Conservation (phyloP, 2,888 invertebrate species). For the Ochropleura leucogaster region DNA sequence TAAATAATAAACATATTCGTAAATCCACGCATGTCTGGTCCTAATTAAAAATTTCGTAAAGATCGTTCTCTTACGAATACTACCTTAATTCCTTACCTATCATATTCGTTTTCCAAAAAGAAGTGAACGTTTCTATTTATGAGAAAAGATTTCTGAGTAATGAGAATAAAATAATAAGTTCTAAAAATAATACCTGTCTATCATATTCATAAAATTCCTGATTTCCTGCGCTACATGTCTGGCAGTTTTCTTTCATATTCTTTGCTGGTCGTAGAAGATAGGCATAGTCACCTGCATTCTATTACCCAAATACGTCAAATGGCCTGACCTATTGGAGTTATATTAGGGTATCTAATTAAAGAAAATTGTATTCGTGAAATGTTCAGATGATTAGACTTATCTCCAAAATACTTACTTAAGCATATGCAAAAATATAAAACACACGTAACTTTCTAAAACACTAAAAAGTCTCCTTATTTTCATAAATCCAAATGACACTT, state of each 20-base stretch:
- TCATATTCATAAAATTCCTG: not conserved
- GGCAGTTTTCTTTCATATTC: not conserved
- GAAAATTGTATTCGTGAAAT: not conserved
- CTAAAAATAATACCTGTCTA: too few relatives aligned
- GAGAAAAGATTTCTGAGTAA: not conserved
- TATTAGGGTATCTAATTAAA: slow-evolving; percentile 2
- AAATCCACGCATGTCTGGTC: not conserved
- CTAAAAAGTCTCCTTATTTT: slow-evolving; percentile 21
- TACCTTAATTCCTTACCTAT: too few relatives aligned
- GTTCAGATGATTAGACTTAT: not conserved
- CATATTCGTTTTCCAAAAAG: too few relatives aligned
- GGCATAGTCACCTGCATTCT: not conserved
- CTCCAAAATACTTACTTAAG: slow-evolving; percentile 31
- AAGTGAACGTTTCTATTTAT: not conserved
- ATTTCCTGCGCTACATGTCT: not conserved
- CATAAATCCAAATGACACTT: slow-evolving; percentile 45
- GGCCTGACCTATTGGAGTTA: not conserved
- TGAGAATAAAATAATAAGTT: not conserved
- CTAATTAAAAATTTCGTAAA: not conserved
- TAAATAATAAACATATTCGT: not conserved
- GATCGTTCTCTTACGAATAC: too few relatives aligned
- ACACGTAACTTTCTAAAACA: slow-evolving; percentile 18
- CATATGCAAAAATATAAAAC: not conserved
- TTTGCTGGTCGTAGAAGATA: not conserved
- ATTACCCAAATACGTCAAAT: not conserved